Conservation (phyloP, 1,140 invertebrate species). For the Zaprionus inermis region DNA sequence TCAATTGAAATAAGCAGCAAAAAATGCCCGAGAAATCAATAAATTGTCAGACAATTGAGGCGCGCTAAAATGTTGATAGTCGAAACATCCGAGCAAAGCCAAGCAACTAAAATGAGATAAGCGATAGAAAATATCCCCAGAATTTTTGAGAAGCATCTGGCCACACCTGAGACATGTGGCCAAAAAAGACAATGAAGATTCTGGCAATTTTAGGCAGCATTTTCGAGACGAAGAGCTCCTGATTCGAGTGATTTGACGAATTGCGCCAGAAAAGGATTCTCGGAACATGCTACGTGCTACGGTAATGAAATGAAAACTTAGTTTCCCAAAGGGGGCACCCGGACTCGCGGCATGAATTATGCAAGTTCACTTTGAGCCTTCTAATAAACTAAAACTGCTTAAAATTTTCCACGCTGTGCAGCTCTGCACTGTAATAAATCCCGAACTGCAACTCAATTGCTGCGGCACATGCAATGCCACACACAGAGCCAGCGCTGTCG, state of each 20-base stretch:
- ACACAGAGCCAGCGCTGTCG: constrained; percentile 10
- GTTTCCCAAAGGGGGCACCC: no score
- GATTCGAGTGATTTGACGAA: neutral
- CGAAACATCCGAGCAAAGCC: neutral
- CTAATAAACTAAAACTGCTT: constrained; percentile 79
- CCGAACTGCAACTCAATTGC: constrained; percentile 77
- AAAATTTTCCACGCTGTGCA: constrained; percentile 64
- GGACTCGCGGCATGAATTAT: neutral
- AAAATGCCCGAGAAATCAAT: constrained; percentile 2
- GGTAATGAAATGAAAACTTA: constrained; percentile 12
- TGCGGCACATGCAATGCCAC: constrained; percentile 57
- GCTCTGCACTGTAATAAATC: constrained; percentile 71
- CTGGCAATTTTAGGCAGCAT: no score
- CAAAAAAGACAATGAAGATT: no score
- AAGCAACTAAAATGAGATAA: neutral
- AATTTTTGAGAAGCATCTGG: neutral
- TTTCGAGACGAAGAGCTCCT: neutral
- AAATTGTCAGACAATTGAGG: constrained; percentile 2
- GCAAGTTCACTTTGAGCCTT: constrained; percentile 25
- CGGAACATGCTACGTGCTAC: constrained; percentile 4
- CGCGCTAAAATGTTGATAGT: neutral
- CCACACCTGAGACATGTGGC: neutral
- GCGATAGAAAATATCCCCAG: neutral
- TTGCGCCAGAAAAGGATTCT: neutral
- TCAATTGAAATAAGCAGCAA: constrained; percentile 1